Conservation (phyloP, 2,888 invertebrate species). For the Melipona bicolor region DNA sequence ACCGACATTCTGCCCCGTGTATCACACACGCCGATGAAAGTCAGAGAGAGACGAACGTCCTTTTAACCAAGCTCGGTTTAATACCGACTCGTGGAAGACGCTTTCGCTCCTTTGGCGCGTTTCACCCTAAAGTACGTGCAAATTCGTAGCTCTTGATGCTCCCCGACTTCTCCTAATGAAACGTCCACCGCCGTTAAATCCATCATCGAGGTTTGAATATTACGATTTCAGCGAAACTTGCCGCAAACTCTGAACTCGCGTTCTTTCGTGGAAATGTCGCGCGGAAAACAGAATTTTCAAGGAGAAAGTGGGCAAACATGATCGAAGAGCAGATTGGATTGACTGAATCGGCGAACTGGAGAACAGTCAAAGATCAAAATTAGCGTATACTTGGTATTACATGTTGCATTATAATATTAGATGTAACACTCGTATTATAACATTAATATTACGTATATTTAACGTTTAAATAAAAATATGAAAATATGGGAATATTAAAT, state of each 20-base stretch:
- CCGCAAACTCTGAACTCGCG: background rate
- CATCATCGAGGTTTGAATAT: background rate
- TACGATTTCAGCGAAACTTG: background rate
- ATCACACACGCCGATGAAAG: background rate
- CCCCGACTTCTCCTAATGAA: constrained; percentile 28
- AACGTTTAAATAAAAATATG: too few species aligned
- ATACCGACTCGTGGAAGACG: constrained; percentile 32
- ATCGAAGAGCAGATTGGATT: background rate
- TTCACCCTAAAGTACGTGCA: constrained; percentile 9
- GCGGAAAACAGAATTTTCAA: background rate
- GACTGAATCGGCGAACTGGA: too few species aligned
- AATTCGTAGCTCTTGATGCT: constrained; percentile 27
- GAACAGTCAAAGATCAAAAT: too few species aligned
- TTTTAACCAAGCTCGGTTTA: constrained; percentile 19
- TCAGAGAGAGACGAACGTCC: constrained; percentile 3
- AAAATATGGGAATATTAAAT: too few species aligned
- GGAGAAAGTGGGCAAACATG: background rate
- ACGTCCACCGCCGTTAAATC: background rate
- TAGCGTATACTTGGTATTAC: too few species aligned
- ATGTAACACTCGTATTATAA: too few species aligned
- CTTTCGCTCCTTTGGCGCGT: constrained; percentile 22
- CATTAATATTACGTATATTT: too few species aligned
- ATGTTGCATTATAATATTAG: too few species aligned
- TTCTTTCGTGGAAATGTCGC: background rate
- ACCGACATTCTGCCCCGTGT: background rate